Evolutionary conservation across 2,113 vertebrate species (phyloP), one percentile per base, ranked within the genome.

Genomic region (Sarotherodon lohbergeri): DNA sequence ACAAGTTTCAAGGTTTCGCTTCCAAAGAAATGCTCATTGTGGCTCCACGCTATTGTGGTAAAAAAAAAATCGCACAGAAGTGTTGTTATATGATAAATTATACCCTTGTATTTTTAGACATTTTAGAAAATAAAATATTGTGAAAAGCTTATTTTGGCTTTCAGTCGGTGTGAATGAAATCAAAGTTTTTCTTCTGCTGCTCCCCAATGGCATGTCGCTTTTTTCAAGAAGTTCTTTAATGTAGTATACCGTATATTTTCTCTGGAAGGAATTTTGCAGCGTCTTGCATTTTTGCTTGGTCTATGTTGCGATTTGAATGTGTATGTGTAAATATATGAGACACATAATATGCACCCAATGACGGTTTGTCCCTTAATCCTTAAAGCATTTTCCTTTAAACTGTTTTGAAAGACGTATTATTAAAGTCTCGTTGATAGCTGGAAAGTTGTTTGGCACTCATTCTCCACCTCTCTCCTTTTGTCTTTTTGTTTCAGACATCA

Each of bases 401-500:
- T n/a, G 41, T 76, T 87, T 81, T 54, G 50, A 79, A 80, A 55
- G 9, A n/a, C 29, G 41, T 54, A 41, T 80, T 85, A 90, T 79
- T 48, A 32, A 50, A 86, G 66, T 24, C 32, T 16, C 32, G 54
- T 55, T 50, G 56, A 81, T 86, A 13, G 78, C 86, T 41, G 34
- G 41, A 17, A 80, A 76, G 55, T 14, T 83, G 68, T 79, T 81
- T 84, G 79, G 84, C 86, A 14, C 73, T 94, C 85, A 85, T 68
- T 92, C 56, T 86, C 57, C 36, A 5, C 66, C 34, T 92, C 61
- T 91, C 71, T 87, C 73, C 76, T 83, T 93, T 90, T 95, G 83
- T 94, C 84, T 85, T 71, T 93, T 94, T 94, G 95, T 97, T 97
- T 93, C 96, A 99, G 99, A 99, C 98, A 16, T 99, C 98, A 91